Conservation (phyloP, 2,888 invertebrate genomes). For the Hetaerina titia region DNA sequence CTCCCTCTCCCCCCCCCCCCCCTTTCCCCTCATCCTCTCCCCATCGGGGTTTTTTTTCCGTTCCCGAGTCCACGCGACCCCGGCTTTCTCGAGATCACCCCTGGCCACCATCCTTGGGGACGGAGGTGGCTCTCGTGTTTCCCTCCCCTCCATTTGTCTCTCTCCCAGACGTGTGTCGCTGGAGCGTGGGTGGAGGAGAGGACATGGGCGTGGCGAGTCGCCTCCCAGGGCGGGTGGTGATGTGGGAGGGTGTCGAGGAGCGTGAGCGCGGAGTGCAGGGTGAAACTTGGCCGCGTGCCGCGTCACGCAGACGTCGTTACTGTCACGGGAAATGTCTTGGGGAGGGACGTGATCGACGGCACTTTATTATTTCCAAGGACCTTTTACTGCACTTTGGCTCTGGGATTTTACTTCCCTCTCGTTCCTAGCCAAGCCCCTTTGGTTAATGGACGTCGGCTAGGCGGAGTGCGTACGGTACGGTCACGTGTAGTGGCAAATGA, state of each 20-base stretch:
- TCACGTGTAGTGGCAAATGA: background rate
- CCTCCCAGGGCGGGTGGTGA: background rate
- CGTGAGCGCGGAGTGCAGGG: background rate
- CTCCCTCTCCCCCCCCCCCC: too few species aligned
- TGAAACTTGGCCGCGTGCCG: constrained; percentile 7
- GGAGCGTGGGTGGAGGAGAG: background rate
- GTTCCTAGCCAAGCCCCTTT: background rate
- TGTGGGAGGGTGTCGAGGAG: background rate
- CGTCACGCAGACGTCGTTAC: constrained; percentile 12
- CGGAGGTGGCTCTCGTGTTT: background rate
- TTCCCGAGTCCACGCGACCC: too few species aligned
- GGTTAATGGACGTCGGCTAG: background rate
- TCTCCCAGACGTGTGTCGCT: background rate
- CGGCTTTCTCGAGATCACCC: too few species aligned
- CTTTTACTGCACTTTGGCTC: background rate
- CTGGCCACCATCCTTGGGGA: too few species aligned
- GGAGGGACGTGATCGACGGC: background rate
- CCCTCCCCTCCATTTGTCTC: background rate
- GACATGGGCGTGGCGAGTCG: background rate
- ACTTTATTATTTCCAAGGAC: background rate
- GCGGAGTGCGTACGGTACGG: background rate
- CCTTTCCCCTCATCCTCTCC: too few species aligned
- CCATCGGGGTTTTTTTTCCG: too few species aligned
- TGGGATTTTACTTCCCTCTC: background rate
- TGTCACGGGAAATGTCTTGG: background rate